Percentiles rank a stretch among this genome's conserved stretches.
phyloP scores from a whole-genome alignment of 1,140 invertebrate genomes.

The Leptinotarsa undecemlineata region DNA sequence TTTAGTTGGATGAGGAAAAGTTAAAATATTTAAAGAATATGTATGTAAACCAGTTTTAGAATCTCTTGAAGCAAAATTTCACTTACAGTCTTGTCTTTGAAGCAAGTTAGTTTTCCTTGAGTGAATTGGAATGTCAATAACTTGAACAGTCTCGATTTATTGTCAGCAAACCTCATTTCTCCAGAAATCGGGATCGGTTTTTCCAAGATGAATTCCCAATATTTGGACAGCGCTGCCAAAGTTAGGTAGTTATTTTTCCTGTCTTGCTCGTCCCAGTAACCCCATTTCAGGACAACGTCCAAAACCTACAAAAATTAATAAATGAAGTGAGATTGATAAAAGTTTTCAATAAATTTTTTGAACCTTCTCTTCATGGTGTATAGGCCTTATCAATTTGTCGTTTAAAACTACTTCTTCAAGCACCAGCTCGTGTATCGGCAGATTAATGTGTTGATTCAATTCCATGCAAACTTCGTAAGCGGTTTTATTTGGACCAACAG shows the following conservation, averaged over 20 bases:
- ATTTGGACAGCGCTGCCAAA: constrained; percentile 62
- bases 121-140: constrained; percentile 77
- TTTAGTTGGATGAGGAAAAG: no score
- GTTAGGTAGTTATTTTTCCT: constrained; percentile 79
- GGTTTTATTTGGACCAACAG: constrained; percentile 76
- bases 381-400: constrained; percentile 70
- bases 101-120: constrained; percentile 76
- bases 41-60: no score
- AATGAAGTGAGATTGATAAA: no score
- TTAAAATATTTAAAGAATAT: no score
- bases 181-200: constrained; percentile 63
- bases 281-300: constrained; percentile 72
- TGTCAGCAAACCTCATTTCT: constrained; percentile 79
- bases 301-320: constrained; percentile 62
- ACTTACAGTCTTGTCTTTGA: constrained; percentile 76
- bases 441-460: constrained; percentile 65
- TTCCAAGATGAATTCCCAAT: constrained; percentile 56
- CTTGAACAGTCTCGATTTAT: constrained; percentile 75
- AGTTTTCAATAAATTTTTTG: constrained; percentile 3
- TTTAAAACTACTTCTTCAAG: constrained; percentile 77
- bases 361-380: constrained; percentile 77
- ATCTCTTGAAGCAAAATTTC: background rate
- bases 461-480: constrained; percentile 74
- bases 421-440: constrained; percentile 67
- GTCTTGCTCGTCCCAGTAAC: constrained; percentile 81